A percentile compares a stretch with the other conserved stretches of the same genome.
Evolutionary conservation across 2,888 invertebrate species (phyloP).

Genomic region (Proisotoma minuta): DNA sequence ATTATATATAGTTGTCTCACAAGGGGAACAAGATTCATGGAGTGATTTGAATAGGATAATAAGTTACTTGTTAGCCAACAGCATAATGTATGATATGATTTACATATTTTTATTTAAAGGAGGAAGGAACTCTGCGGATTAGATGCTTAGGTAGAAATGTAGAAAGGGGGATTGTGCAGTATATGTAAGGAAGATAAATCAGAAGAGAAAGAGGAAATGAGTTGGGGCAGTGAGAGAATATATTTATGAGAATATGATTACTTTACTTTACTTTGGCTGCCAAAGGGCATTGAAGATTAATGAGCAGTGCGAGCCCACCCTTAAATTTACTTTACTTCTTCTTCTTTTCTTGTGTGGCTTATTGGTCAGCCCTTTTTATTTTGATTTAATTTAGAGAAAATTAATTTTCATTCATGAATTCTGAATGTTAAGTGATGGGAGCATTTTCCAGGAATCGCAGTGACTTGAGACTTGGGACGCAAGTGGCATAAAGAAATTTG

Average conservation of each 20-base stretch:
- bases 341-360: neutral
- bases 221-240: too few relatives aligned
- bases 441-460: neutral
- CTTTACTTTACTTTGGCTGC: constrained; percentile 16
- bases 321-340: constrained; percentile 9
- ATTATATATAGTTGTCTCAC: too few relatives aligned
- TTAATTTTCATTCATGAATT: neutral
- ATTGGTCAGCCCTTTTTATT: neutral
- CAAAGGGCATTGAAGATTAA: constrained; percentile 43
- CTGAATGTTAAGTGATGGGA: neutral
- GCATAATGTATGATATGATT: constrained; percentile 7
- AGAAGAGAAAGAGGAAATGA: too few relatives aligned
- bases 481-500: neutral
- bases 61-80: constrained; percentile 16
- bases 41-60: constrained; percentile 30
- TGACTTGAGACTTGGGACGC: constrained; percentile 1
- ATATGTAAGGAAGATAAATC: too few relatives aligned
- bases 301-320: constrained; percentile 42
- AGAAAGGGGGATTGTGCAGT: too few relatives aligned
- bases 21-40: too few relatives aligned
- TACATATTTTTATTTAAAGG: too few relatives aligned
- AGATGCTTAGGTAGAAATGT: too few relatives aligned
- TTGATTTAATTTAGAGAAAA: neutral
- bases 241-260: neutral
- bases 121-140: too few relatives aligned